Evolutionary conservation across 2,797 vertebrate species (phyloP), one percentile per base, ranked within the genome.

Genomic region (Gymnoscopelus microlampas): DNA sequence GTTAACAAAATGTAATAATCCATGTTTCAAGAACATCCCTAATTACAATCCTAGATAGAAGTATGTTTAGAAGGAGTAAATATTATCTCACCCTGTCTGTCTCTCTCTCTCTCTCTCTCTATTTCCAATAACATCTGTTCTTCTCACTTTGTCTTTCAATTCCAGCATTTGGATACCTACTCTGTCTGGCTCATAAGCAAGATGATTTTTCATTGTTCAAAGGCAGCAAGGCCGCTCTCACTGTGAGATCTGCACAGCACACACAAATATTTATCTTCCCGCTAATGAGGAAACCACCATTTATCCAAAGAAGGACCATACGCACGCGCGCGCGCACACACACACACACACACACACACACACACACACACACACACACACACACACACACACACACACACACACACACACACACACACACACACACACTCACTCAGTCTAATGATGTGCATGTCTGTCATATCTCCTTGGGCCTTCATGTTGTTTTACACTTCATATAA

Each of bases 181-280:
- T 76, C 69, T 56, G 26, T 87, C 87, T 82, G 77, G 78, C 87
- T 76, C 79, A 87, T 88, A 85, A 84, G 71, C 84, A 78, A 10
- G 78, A 82, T 74, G 65, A 72, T 65, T 77, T 88, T 87, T 83
- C 73, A 77, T 83, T 87, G 79, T 91, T 91, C 82, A 90, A 87
- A 89, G 80, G 76, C 77, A 69, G 63, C 81, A 81, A 73, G 71
- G 29, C 79, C 80, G 85, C 77, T 86, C 86, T 80, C 84, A 83
- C 76, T 85, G 73, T 78, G 71, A 84, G 83, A 85, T 80, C 76
- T 84, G 74, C 77, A 65, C 72, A 13, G 23, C 69, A 66, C 76
- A 76, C 62, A 75, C 76, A 87, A 81, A 88, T 85, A 90, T 85
- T 84, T 87, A 87, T 70, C 57, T 70, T 67, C 67, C 23, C 57